These are phyloP conservation scores for Cheilosia vernalis DNA, from an alignment of 2,888 invertebrate species.

Conservation along the genomic window DNA sequence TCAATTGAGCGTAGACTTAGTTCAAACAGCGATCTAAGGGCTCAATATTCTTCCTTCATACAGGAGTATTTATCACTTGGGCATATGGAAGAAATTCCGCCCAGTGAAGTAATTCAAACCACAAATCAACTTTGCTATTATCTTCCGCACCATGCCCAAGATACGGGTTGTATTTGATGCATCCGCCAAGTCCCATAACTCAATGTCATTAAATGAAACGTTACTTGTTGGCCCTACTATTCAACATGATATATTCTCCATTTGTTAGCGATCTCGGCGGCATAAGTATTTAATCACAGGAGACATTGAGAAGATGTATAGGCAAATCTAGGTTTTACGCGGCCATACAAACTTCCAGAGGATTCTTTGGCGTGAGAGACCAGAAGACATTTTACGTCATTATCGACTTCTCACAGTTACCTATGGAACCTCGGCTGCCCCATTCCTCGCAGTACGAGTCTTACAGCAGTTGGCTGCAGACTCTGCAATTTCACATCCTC, in stretches of 20 bases:
- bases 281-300: conserved; percentile 43
- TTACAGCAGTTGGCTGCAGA: conserved; percentile 68
- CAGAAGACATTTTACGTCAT: conserved; percentile 40
- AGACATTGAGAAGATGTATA: conserved; percentile 66
- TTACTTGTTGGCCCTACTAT: conserved; percentile 43
- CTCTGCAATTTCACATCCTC: too few relatives aligned
- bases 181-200: conserved; percentile 18
- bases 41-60: too few relatives aligned
- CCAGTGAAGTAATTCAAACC: conserved; percentile 12
- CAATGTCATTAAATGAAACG: conserved; percentile 42
- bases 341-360: conserved; percentile 46
- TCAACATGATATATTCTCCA: conserved; percentile 44
- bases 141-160: conserved; percentile 21
- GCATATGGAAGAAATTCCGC: conserved; percentile 50
- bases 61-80: conserved; percentile 9
- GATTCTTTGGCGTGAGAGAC: conserved; percentile 47
- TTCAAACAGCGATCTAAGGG: too few relatives aligned
- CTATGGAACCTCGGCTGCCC: neutral
- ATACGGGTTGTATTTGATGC: conserved; percentile 65
- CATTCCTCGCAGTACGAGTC: conserved; percentile 9
- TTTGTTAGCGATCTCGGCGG: conserved; percentile 34
- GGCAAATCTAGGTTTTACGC: conserved; percentile 46
- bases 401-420: conserved; percentile 25
- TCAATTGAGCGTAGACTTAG: too few relatives aligned
- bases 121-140: conserved; percentile 31